Evolutionary conservation across 2,797 vertebrate species (phyloP), one percentile per base, ranked within the genome.

Genomic region (Enteromius thamalakanensis): DNA sequence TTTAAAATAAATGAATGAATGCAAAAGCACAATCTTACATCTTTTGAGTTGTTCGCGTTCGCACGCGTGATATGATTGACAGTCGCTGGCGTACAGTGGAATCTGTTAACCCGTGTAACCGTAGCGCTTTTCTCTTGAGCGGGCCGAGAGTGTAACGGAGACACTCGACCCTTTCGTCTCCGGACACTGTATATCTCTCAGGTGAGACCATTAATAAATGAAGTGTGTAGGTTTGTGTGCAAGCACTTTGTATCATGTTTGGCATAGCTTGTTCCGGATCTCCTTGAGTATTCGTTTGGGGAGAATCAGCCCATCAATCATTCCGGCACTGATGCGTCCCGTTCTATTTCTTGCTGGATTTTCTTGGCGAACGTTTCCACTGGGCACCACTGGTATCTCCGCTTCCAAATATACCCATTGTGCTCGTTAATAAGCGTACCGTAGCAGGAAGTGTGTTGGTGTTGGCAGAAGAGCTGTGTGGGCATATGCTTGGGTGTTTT

Each of bases 161-260:
- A 80, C 40, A 15, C 9, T 64, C 26, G 40, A 84, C 58, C 81
- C 79, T 76, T 68, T 68, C n/a, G 19, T 74, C 49, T 79, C 21
- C 65, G 72, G 87, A 83, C 79, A 87, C 75, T 60, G 55, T 58
- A 78, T 83, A 81, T 86, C 74, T 65, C 49, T 45, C 55, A 62
- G 69, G 40, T 60, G 51, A 76, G 72, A 37, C 42, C 78, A 89
- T 87, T 74, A 89, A 89, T 86, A 85, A 87, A 82, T 86, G 49
- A 86, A 72, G 74, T 65, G 71, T 75, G 78, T 80, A 69, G 64
- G 86, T 81, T 81, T 84, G 75, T 76, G 37, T 64, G 47, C 67
- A 37, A 67, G 78, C 67, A 21, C 26, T 69, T 51, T 55, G 82
- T 86, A 79, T 86, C 82, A 14, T 76, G 26, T 86, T 86, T 60